Conservation (phyloP, 2,797 vertebrate species). For the Hephaestus fuliginosus region DNA sequence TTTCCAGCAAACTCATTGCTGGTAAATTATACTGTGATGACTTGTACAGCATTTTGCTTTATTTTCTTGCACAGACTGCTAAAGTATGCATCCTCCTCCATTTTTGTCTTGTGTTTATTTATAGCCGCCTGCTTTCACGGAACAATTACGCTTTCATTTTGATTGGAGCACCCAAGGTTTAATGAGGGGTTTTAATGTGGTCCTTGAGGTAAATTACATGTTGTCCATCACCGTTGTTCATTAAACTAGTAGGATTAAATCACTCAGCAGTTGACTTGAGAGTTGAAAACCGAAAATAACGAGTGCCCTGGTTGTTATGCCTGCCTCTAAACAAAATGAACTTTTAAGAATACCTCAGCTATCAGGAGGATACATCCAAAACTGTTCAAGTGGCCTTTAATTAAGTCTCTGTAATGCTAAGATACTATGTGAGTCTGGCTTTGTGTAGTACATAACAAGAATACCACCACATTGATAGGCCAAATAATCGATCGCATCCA, state of each 20-base stretch:
- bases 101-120: conserved; percentile 44
- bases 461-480: not conserved
- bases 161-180: conserved; percentile 31
- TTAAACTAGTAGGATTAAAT: conserved; percentile 28
- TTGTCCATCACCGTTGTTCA: conserved; percentile 39
- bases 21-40: not conserved
- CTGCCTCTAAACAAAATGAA: not conserved
- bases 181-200: conserved; percentile 55
- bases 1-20: not conserved
- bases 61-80: not conserved
- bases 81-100: not conserved
- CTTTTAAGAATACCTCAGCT: not conserved
- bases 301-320: not conserved
- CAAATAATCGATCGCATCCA: not conserved
- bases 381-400: not conserved
- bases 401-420: not conserved
- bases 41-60: not conserved
- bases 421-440: not conserved
- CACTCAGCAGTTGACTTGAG: conserved; percentile 15
- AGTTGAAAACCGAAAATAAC: conserved; percentile 2
- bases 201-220: conserved; percentile 44
- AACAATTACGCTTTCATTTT: conserved; percentile 57
- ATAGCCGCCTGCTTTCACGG: conserved; percentile 40
- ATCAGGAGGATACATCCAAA: not conserved
- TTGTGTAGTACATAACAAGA: not conserved